Evolutionary conservation across 1,140 invertebrate species (phyloP).

Genomic region (Melanaphis sacchari): DNA sequence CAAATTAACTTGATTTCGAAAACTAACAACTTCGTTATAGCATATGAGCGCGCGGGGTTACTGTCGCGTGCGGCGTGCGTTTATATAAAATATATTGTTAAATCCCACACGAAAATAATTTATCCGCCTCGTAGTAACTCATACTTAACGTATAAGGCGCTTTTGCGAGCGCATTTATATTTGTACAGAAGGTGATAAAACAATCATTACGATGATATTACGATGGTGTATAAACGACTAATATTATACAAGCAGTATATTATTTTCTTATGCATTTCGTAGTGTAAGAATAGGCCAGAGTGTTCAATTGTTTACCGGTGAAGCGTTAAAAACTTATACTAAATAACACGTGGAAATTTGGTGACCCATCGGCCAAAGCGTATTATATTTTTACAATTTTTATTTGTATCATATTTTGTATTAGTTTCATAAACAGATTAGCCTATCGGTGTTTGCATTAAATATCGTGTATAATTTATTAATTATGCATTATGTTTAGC

Average conservation of each 20-base stretch:
- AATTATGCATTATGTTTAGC: not conserved
- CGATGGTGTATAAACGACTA: not conserved
- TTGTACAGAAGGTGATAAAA: not conserved
- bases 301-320: not conserved
- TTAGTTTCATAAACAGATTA: not conserved
- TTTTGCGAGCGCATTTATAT: not conserved
- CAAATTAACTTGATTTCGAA: conserved; percentile 26
- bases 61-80: not conserved
- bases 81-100: not conserved
- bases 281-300: not conserved
- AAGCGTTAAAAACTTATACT: not conserved
- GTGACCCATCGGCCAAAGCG: not conserved
- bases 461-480: not conserved
- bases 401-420: not conserved
- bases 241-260: not conserved
- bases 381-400: not conserved
- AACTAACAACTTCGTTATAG: conserved; percentile 20
- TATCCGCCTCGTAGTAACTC: not conserved
- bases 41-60: not conserved
- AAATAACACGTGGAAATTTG: not conserved
- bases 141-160: not conserved
- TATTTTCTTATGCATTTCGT: not conserved
- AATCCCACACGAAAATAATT: not conserved
- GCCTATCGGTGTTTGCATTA: not conserved
- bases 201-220: not conserved